Conservation (phyloP, 2,888 invertebrate species). For the Parnassius orleans region DNA sequence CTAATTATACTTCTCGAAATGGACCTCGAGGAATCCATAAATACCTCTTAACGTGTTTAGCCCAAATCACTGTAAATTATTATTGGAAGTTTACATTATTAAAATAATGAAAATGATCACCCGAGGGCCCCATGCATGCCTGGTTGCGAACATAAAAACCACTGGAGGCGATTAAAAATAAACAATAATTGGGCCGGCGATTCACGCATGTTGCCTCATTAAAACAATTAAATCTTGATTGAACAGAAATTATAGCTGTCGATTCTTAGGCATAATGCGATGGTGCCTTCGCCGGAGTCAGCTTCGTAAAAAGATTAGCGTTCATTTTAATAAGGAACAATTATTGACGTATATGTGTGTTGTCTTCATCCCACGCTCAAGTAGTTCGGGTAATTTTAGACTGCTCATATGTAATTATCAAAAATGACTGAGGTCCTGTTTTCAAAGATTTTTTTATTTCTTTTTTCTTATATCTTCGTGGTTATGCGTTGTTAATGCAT, state of each 20-base stretch:
- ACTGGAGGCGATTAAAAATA: conserved; percentile 81
- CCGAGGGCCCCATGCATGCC: conserved; percentile 73
- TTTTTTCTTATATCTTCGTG: conserved; percentile 31
- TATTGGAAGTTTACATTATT: conserved; percentile 81
- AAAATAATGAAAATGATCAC: conserved; percentile 81
- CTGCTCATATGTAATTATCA: conserved; percentile 75
- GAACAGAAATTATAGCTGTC: conserved; percentile 82
- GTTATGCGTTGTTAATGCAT: background rate
- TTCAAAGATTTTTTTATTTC: conserved; percentile 63
- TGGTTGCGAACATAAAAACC: conserved; percentile 79
- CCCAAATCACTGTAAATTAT: conserved; percentile 81
- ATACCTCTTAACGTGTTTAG: conserved; percentile 79
- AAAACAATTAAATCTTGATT: conserved; percentile 82
- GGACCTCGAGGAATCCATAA: conserved; percentile 69
- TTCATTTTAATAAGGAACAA: conserved; percentile 80
- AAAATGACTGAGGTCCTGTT: conserved; percentile 74
- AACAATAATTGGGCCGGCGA: conserved; percentile 80
- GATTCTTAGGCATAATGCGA: conserved; percentile 79
- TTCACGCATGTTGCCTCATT: conserved; percentile 81
- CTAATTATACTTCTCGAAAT: conserved; percentile 53
- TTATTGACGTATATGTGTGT: conserved; percentile 71
- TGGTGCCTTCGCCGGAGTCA: conserved; percentile 72
- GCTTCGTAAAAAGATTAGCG: conserved; percentile 79
- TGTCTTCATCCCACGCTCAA: conserved; percentile 74
- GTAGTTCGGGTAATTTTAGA: conserved; percentile 68